A percentile compares a stretch with the other conserved stretches of the same genome.
Evolutionary conservation across 2,797 vertebrate genomes (phyloP).

Genomic region (Myripristis murdjan): DNA sequence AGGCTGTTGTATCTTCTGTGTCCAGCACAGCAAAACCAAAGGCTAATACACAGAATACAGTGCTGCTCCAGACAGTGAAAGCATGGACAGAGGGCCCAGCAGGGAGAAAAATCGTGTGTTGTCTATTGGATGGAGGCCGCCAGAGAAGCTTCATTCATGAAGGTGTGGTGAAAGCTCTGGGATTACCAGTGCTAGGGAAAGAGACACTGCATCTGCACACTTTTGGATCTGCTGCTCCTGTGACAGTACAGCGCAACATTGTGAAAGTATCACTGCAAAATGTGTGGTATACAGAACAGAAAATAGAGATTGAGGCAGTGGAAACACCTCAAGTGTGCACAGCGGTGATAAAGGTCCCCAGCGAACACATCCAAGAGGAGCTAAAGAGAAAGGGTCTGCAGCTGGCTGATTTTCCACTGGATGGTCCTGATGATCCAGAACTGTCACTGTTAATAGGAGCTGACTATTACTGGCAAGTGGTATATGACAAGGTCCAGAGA

Average conservation of each 20-base stretch:
- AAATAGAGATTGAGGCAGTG: slow-evolving; percentile 11
- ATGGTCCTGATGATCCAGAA: background rate
- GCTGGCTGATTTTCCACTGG: slow-evolving; percentile 19
- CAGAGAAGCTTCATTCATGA: slow-evolving; percentile 43
- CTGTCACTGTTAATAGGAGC: slow-evolving; percentile 17
- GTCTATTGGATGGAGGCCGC: slow-evolving; percentile 46
- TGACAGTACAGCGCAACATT: background rate
- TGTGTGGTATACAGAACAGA: slow-evolving; percentile 3
- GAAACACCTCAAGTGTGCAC: slow-evolving; percentile 28
- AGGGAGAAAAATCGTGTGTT: slow-evolving; percentile 6
- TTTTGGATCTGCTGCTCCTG: slow-evolving; percentile 49
- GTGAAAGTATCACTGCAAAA: slow-evolving; percentile 10
- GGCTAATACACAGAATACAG: background rate
- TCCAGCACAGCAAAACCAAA: slow-evolving; percentile 15
- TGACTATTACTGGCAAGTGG: slow-evolving; percentile 32
- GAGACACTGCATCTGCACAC: slow-evolving; percentile 43
- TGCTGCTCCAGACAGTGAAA: slow-evolving; percentile 34
- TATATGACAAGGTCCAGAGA: slow-evolving; percentile 21
- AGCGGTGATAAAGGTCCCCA: slow-evolving; percentile 12
- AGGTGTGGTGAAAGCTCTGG: background rate
- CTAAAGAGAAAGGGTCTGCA: slow-evolving; percentile 7
- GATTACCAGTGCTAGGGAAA: slow-evolving; percentile 35
- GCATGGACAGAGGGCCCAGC: slow-evolving; percentile 20
- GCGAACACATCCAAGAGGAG: slow-evolving; percentile 1
- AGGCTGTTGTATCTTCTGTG: slow-evolving; percentile 8